Evolutionary conservation across 1,140 invertebrate genomes (phyloP).

Genomic region (Drosophila suzukii): DNA sequence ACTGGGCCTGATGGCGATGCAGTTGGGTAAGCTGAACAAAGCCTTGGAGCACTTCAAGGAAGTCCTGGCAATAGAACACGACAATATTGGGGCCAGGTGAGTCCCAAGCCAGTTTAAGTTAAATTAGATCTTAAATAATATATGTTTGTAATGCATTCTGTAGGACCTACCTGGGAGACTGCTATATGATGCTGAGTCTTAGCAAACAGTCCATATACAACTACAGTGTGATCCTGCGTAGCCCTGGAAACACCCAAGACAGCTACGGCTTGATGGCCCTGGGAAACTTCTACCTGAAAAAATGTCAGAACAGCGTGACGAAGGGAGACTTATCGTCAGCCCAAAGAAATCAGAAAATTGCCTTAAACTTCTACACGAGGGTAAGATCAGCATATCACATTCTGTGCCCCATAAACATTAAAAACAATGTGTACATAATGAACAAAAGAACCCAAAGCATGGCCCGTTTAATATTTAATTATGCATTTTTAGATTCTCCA

Average conservation of each 20-base stretch:
- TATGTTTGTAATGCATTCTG: background rate
- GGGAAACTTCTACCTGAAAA: conserved; percentile 43
- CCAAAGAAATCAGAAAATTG: conserved; percentile 2
- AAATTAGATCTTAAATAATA: background rate
- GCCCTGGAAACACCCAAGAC: background rate
- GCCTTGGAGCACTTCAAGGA: conserved; percentile 34
- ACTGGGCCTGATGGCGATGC: conserved; percentile 28
- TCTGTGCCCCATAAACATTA: too few relatives aligned
- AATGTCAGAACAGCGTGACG: background rate
- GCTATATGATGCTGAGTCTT: conserved; percentile 3
- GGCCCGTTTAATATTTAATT: background rate
- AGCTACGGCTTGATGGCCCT: conserved; percentile 25
- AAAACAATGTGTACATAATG: too few relatives aligned
- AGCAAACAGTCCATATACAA: conserved; percentile 14
- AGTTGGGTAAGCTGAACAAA: background rate
- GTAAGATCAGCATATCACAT: conserved; percentile 3
- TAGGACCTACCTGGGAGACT: conserved; percentile 21
- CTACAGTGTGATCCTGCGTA: conserved; percentile 11
- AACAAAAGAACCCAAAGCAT: too few relatives aligned
- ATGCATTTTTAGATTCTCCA: conserved; percentile 23
- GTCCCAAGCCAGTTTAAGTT: background rate
- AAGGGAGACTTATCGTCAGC: background rate
- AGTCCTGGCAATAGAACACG: conserved; percentile 15
- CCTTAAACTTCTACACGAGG: conserved; percentile 18
- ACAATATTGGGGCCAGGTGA: conserved; percentile 40